A percentile compares a stretch with the other conserved stretches of the same genome.
Evolutionary conservation across 2,113 vertebrate genomes (phyloP).

Genomic region (Corythornis cristatus): DNA sequence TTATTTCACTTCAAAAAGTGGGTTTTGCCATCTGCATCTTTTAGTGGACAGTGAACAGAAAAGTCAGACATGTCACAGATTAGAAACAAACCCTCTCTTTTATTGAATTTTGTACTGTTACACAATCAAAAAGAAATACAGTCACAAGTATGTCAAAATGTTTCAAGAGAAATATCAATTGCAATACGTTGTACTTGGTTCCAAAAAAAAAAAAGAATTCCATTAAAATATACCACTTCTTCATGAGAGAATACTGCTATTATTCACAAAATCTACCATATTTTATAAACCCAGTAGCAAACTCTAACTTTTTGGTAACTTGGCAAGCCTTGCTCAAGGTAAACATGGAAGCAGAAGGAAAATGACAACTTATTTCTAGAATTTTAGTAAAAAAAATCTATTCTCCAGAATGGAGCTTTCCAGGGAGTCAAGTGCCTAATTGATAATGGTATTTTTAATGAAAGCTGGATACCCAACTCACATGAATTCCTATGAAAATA

Average conservation of each 20-base stretch:
- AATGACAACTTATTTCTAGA: neutral
- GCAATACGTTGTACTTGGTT: slow-evolving; percentile 63
- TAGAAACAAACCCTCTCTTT: slow-evolving; percentile 70
- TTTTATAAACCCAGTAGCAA: slow-evolving; percentile 63
- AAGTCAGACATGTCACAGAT: neutral
- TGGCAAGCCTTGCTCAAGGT: slow-evolving; percentile 54
- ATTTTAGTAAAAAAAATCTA: neutral
- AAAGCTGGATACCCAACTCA: neutral
- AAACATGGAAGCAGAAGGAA: slow-evolving; percentile 53
- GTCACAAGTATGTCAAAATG: slow-evolving; percentile 66
- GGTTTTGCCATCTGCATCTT: neutral
- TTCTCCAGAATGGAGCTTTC: neutral
- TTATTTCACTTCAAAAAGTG: neutral
- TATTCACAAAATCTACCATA: slow-evolving; percentile 67
- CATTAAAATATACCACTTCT: slow-evolving; percentile 70
- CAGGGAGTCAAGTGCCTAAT: neutral
- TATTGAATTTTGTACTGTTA: slow-evolving; percentile 67
- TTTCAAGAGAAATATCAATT: slow-evolving; percentile 59
- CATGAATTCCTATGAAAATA: neutral
- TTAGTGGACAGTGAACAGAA: neutral
- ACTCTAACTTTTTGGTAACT: slow-evolving; percentile 53
- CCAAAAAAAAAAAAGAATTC: slow-evolving; percentile 66
- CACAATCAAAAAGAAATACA: slow-evolving; percentile 73
- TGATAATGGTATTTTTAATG: neutral
- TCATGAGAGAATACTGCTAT: slow-evolving; percentile 67